Evolutionary conservation across 2,888 invertebrate species (phyloP).

Genomic region (Petrophora chlorosata): DNA sequence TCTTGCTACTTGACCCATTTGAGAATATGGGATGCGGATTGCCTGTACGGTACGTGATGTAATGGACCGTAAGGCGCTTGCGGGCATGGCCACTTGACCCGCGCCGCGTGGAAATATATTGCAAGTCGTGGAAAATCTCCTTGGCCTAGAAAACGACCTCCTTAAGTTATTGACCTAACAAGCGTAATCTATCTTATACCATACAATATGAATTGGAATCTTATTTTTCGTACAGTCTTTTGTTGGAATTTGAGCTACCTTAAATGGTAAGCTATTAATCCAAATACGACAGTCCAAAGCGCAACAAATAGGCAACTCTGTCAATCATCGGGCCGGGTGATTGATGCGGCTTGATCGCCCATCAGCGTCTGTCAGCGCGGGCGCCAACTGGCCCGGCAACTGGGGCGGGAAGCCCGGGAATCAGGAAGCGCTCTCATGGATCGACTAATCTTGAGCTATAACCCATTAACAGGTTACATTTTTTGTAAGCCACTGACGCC

Average conservation of each 20-base stretch:
- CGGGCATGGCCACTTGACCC: conserved; percentile 12
- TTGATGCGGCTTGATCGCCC: conserved; percentile 46
- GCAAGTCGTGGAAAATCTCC: neutral
- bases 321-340: conserved; percentile 45
- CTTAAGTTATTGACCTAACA: neutral
- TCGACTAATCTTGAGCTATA: conserved; percentile 17
- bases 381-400: conserved; percentile 53
- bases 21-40: conserved; percentile 12
- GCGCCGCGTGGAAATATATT: neutral
- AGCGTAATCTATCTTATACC: too few relatives aligned
- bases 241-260: too few relatives aligned
- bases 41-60: conserved; percentile 12
- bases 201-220: too few relatives aligned
- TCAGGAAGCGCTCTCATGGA: conserved; percentile 48
- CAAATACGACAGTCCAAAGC: conserved; percentile 19
- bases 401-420: conserved; percentile 48
- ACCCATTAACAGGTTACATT: conserved; percentile 27
- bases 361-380: conserved; percentile 41
- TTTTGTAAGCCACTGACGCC: conserved; percentile 15
- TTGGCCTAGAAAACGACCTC: neutral
- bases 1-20: conserved; percentile 36
- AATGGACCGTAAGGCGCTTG: conserved; percentile 16
- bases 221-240: too few relatives aligned
- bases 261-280: conserved; percentile 20
- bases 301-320: conserved; percentile 31